These are phyloP conservation scores for Holotrichia oblita DNA, from an alignment of 1,140 invertebrate species.

Conservation along the genomic window DNA sequence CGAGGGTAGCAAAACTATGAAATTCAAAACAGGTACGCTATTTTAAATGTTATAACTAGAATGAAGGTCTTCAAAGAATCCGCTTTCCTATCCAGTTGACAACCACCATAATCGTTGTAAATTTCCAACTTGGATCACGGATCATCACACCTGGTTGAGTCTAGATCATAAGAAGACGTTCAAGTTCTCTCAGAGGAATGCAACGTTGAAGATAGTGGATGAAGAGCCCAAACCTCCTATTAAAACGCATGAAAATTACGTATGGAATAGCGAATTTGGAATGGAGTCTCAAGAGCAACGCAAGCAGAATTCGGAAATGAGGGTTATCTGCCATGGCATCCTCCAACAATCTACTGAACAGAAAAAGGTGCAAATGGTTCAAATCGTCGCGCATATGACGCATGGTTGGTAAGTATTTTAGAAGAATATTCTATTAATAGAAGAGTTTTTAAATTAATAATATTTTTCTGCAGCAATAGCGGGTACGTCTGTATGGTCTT, in stretches of 20 bases:
- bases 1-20: slow-evolving; percentile 73
- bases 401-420: slow-evolving; percentile 74
- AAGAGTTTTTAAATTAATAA: no score
- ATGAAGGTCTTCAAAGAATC: neutral
- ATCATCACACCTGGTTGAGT: slow-evolving; percentile 81
- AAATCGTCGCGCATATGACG: slow-evolving; percentile 77
- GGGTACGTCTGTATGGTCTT: slow-evolving; percentile 88
- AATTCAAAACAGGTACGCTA: slow-evolving; percentile 67
- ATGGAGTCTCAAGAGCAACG: slow-evolving; percentile 63
- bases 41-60: slow-evolving; percentile 21
- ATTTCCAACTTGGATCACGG: slow-evolving; percentile 79
- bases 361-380: slow-evolving; percentile 63
- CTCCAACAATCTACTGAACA: slow-evolving; percentile 67
- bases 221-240: slow-evolving; percentile 54
- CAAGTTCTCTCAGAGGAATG: slow-evolving; percentile 78
- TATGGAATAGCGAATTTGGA: slow-evolving; percentile 55
- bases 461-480: slow-evolving; percentile 77
- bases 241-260: slow-evolving; percentile 51
- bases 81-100: slow-evolving; percentile 61
- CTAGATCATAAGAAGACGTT: slow-evolving; percentile 78
- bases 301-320: slow-evolving; percentile 64
- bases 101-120: slow-evolving; percentile 72
- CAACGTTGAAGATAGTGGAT: slow-evolving; percentile 71
- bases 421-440: neutral
- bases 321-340: slow-evolving; percentile 75